Base-by-base conservation (phyloP, 2,113 vertebrate genomes). In the Nanorana parkeri region DNA sequence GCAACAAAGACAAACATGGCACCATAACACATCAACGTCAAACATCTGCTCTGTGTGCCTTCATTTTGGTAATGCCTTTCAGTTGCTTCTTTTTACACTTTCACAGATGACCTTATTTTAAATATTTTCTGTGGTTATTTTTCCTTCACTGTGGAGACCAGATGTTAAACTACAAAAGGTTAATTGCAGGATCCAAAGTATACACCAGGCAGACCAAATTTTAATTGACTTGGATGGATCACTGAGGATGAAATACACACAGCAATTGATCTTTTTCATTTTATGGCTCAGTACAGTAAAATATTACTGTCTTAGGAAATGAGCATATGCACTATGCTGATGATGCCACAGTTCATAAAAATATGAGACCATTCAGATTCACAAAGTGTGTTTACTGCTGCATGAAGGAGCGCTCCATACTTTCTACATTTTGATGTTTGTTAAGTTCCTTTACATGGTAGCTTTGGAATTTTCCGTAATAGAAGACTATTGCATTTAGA, bases 191-290 rank as follows among this genome's bases (percentile, higher is more conserved):
- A 41, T 81, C 68, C 68, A 81, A 73, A 81, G 8, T 32, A 81
- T 28, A 72, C 68, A 81, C 29, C 58, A 55, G 54, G 26, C 60
- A 66, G 63, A 67, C 71, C 61, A 81, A 52, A 56, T 32, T 81
- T 81, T 73, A 81, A 72, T 73, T 55, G 24, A 28, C 68, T 73
- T 64, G 28, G 29, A 73, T 29, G 23, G 41, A 32, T 65, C 58
- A 75, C 55, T 60, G 28, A 75, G 28, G 54, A 32, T 75, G 16
- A 41, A 75, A 47, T 47, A 47, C 41, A 47, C 41, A 47, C 11
- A 47, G 41, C 41, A 47, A 75, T 15, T 61, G 23, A n/a, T 32
- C 47, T 26, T 54, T 71, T 71, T 24, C 29, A 21, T 75, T 75
- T 75, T 75, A 75, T 75, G 28, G 17, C 55, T n/a, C 72, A 60